Evolutionary conservation across 2,888 invertebrate species (phyloP), one percentile per base, ranked within the genome.

Genomic region (Phanerotoma sp.): DNA sequence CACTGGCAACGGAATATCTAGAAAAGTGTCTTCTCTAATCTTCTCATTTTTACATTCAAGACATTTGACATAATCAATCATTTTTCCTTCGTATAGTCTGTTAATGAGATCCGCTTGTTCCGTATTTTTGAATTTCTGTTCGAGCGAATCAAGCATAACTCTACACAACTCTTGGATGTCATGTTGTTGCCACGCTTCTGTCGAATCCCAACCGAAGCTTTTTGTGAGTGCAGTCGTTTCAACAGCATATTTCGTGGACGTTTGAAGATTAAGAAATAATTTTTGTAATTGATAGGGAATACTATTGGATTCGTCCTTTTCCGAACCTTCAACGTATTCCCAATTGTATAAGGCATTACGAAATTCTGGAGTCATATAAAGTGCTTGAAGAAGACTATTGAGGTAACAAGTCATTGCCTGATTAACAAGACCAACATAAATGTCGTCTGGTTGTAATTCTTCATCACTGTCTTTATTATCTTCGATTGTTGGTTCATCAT

Each of bases 391-490:
- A 41, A 94, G 80, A 77, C 92, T 92, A 78, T 94, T 94, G 54
- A 94, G 80, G 74, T 94, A 94, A 73, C 94, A 94, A 0, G 93
- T 94, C 93, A 93, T 94, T 1, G 93, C 93, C 76, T 93, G 91
- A 76, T 93, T 93, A 7, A 92, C 91, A 46, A 93, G 79, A 30
- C 92, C 93, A 9, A 91, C 89, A 75, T 87, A 90, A 20, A n/a
- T 16, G 10, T 21, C 28, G 3, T 46, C 45, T 30, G 50, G 28
- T 18, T 45, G 44, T 7, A 21, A 6, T 16, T 50, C 32, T 30
- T 54, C 45, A 28, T 11, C 7, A 11, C 15, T 33, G 42, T 21
- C 18, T n/a, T n/a, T n/a, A n/a, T n/a, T n/a, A n/a, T n/a, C n/a
- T n/a, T n/a, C n/a, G n/a, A n/a, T n/a, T n/a, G n/a, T n/a, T 11